phyloP scores from a whole-genome alignment of 2,113 vertebrate species.

The Triplophysa siluroides region DNA sequence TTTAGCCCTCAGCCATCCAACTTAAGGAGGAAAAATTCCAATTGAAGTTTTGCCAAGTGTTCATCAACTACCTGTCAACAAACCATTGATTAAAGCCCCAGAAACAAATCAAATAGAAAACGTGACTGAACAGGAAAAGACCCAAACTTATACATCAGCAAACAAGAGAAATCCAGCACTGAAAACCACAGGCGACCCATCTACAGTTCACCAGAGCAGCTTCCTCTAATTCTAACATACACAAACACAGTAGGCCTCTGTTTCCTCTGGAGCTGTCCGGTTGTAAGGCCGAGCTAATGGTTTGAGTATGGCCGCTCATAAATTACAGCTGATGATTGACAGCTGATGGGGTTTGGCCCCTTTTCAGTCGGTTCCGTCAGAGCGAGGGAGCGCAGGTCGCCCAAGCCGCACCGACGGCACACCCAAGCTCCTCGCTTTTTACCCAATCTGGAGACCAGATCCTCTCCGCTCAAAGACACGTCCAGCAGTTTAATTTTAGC shows the following conservation, averaged over 20 bases:
- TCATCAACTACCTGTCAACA: slow-evolving; percentile 43
- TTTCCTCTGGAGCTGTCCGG: slow-evolving; percentile 55
- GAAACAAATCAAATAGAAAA: slow-evolving; percentile 45
- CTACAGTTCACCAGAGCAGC: slow-evolving; percentile 40
- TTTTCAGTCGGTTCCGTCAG: slow-evolving; percentile 54
- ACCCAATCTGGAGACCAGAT: slow-evolving; percentile 53
- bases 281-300: slow-evolving; percentile 52
- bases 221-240: slow-evolving; percentile 51
- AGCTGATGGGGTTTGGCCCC: slow-evolving; percentile 49
- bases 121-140: slow-evolving; percentile 36
- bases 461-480: slow-evolving; percentile 19
- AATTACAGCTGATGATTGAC: slow-evolving; percentile 57
- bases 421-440: slow-evolving; percentile 34
- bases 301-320: slow-evolving; percentile 53
- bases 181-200: slow-evolving; percentile 42
- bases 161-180: slow-evolving; percentile 45
- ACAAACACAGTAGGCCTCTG: slow-evolving; percentile 46
- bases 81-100: slow-evolving; percentile 46
- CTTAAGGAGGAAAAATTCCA: slow-evolving; percentile 3
- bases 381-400: slow-evolving; percentile 48
- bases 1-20: slow-evolving; percentile 33
- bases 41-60: slow-evolving; percentile 45
- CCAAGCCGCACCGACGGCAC: slow-evolving; percentile 39
- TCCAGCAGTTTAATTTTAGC: slow-evolving; percentile 32
- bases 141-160: slow-evolving; percentile 44